Conservation (phyloP, 92 coral and sea anemone genomes). For the Epizoanthus illoricatus region DNA sequence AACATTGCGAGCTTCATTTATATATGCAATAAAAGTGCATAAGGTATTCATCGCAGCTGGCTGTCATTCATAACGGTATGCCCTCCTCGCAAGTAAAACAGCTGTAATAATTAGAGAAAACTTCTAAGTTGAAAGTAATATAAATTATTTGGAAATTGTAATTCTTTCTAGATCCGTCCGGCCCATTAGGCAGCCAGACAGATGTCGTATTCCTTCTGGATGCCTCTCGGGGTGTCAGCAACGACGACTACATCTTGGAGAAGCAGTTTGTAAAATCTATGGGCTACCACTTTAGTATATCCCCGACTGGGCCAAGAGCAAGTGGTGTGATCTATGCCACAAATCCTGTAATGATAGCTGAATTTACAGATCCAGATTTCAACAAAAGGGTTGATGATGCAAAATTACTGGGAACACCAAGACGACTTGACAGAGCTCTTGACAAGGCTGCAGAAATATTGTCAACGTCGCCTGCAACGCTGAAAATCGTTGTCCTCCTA, state of each 20-base stretch:
- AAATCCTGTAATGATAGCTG: slow-evolving; percentile 32
- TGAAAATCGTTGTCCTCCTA: slow-evolving; percentile 30
- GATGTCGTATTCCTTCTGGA: slow-evolving; percentile 33
- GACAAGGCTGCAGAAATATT: slow-evolving; percentile 31
- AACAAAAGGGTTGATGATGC: slow-evolving; percentile 27
- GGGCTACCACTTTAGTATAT: slow-evolving; percentile 34
- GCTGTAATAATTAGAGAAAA: no score
- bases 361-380: slow-evolving; percentile 24
- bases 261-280: slow-evolving; percentile 40
- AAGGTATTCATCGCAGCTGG: no score
- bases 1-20: no score
- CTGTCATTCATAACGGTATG: no score
- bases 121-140: neutral
- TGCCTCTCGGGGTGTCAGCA: slow-evolving; percentile 34
- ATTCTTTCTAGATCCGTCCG: slow-evolving; percentile 23
- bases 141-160: neutral
- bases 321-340: slow-evolving; percentile 20
- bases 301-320: slow-evolving; percentile 30
- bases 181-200: slow-evolving; percentile 27
- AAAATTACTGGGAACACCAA: slow-evolving; percentile 22
- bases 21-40: no score
- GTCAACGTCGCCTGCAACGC: slow-evolving; percentile 21
- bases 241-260: slow-evolving; percentile 32
- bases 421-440: slow-evolving; percentile 38
- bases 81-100: no score